Evolutionary conservation across 2,113 vertebrate genomes (phyloP).

Genomic region (Rhagologus leucostigma): DNA sequence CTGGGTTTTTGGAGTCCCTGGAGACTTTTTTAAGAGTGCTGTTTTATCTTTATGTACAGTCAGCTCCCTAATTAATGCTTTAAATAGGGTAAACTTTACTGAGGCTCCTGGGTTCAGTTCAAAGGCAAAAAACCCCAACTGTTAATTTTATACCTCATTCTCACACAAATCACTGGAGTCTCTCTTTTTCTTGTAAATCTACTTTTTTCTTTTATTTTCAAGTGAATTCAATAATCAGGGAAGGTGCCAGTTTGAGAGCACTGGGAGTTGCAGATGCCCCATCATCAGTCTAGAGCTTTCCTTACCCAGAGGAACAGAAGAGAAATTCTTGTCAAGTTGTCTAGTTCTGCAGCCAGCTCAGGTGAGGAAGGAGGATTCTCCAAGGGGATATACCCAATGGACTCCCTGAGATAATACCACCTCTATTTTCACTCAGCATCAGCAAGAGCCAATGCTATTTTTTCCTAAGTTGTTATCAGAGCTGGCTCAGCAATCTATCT

Average conservation of each 20-base stretch:
- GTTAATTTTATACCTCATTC: conserved; percentile 51
- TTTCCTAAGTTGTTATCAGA: not conserved
- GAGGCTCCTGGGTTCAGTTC: conserved; percentile 56
- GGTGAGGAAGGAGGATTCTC: conserved; percentile 21
- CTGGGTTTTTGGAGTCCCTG: conserved; percentile 13
- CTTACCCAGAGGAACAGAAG: not conserved
- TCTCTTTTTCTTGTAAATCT: conserved; percentile 42
- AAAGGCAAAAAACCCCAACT: not conserved
- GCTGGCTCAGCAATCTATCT: conserved; percentile 23
- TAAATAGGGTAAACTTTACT: conserved; percentile 65
- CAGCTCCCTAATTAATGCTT: conserved; percentile 64
- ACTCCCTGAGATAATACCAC: not conserved
- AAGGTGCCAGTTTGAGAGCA: conserved; percentile 7
- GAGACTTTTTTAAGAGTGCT: conserved; percentile 55
- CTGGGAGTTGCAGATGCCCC: not conserved
- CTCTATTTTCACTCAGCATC: conserved; percentile 19
- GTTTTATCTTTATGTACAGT: conserved; percentile 69
- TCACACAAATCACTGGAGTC: conserved; percentile 35
- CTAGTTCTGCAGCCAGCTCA: not conserved
- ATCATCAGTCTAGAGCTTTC: not conserved
- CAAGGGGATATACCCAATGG: not conserved
- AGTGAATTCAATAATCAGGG: conserved; percentile 15
- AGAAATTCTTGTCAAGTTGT: conserved; percentile 4
- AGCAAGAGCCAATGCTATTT: not conserved
- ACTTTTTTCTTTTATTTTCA: conserved; percentile 56